Base-by-base conservation (phyloP, 2,113 vertebrate genomes). In the Syngnathoides biaculeatus region DNA sequence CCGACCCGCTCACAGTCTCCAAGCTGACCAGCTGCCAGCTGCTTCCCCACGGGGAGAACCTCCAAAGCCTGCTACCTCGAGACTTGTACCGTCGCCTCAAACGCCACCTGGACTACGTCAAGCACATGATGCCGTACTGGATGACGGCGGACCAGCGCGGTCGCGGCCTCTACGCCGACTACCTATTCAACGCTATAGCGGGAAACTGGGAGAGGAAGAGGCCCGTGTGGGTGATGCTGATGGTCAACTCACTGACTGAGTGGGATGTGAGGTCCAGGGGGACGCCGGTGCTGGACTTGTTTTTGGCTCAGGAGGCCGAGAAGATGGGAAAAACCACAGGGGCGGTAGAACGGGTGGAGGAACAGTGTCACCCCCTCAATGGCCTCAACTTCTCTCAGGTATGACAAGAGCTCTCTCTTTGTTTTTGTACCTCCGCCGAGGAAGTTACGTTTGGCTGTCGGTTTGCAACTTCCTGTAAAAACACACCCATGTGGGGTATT, bases 171-270 rank as follows among this genome's bases (percentile, higher is more conserved):
- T 98, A 98, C 0, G 96, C 97, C 0, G 97, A 99, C 90, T 98
- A 98, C 89, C 92, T 99, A 55, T 99, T 99, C 87, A 98, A 98
- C 0, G 96, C 97, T 71, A 98, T 99, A 0, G 96, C 96, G 0
- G 97, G 97, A 26, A 98, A 98, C 91, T 99, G 97, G 97, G 97
- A 99, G 78, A 93, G 97, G 82, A 99, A 99, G 86, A 91, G 96
- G 78, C 97, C 97, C 0, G 95, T 99, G 42, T 99, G 97, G 97
- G 96, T 99, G 85, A 98, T 99, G 96, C 94, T 99, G 55, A 98
- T 99, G 96, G 95, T 98, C 72, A 98, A 98, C 91, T 99, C 96
- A 0, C 88, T 99, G 84, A 99, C 97, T 0, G 97, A 99, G 89
- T 94, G 94, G 0, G 97, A 99, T 19, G 93, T 99, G n/a, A 90